These are phyloP conservation scores for Timema cristinae DNA, from an alignment of 2,888 invertebrate species.

Conservation along the genomic window DNA sequence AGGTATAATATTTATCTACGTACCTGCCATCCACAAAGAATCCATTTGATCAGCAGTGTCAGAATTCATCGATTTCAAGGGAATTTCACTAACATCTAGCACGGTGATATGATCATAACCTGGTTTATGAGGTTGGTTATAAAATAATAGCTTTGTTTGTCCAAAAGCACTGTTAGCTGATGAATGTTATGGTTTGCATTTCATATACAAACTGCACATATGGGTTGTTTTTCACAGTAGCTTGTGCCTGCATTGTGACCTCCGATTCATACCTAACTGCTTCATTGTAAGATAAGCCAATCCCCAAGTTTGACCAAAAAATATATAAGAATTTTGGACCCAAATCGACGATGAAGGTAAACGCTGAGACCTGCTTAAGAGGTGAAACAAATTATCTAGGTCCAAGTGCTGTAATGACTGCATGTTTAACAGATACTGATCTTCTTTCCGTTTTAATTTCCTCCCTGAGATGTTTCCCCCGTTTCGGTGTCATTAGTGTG, in stretches of 20 bases:
- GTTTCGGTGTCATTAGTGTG: background rate
- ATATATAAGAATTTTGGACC: background rate
- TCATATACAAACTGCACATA: constrained; percentile 11
- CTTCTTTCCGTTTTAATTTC: background rate
- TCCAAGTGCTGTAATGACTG: constrained; percentile 1
- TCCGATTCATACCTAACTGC: background rate
- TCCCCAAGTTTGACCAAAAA: constrained; percentile 6
- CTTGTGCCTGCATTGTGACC: constrained; percentile 2
- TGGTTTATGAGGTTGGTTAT: background rate
- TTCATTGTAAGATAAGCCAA: constrained; percentile 12
- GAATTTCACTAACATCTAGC: background rate
- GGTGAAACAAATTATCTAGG: constrained; percentile 9
- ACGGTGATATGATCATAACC: background rate
- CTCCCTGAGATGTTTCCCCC: background rate
- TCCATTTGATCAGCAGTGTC: background rate
- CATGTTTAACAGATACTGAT: background rate
- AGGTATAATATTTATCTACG: constrained; percentile 3
- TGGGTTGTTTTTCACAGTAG: background rate
- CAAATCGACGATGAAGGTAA: background rate
- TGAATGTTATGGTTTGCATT: background rate
- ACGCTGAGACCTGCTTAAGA: background rate
- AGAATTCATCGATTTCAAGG: background rate
- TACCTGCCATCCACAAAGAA: constrained; percentile 13
- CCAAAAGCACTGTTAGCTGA: constrained; percentile 3
- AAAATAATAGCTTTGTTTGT: constrained; percentile 3